Conservation (phyloP, 2,113 vertebrate genomes). For the Hydrochoerus hydrochaeris region DNA sequence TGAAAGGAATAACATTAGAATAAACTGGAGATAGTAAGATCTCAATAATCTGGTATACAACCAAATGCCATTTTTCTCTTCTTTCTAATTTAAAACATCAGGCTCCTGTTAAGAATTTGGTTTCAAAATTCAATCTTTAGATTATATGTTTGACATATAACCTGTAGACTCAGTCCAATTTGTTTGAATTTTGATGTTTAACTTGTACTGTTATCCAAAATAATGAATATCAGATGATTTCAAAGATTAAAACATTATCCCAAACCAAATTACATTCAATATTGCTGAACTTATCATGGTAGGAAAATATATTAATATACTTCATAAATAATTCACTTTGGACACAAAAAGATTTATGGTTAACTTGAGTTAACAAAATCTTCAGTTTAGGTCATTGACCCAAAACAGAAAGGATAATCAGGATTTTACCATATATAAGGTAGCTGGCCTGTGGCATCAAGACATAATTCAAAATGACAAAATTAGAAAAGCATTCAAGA, state of each 20-base stretch:
- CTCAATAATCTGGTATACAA: not conserved
- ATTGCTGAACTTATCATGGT: slow-evolving; percentile 22
- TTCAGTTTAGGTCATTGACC: not conserved
- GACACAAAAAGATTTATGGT: slow-evolving; percentile 22
- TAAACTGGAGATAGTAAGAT: slow-evolving; percentile 15
- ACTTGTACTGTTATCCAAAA: not conserved
- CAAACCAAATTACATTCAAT: slow-evolving; percentile 45
- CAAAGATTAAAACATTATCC: slow-evolving; percentile 29
- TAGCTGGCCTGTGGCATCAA: not conserved
- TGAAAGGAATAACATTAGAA: slow-evolving; percentile 13
- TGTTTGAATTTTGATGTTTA: slow-evolving; percentile 46
- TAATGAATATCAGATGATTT: slow-evolving; percentile 6
- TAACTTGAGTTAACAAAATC: slow-evolving; percentile 40
- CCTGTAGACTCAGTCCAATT: not conserved
- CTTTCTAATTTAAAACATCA: slow-evolving; percentile 21
- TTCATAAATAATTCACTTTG: slow-evolving; percentile 55
- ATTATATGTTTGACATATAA: not conserved
- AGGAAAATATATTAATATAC: slow-evolving; percentile 3
- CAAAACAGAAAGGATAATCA: not conserved
- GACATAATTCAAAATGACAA: slow-evolving; percentile 31
- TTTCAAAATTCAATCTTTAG: slow-evolving; percentile 35
- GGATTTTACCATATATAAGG: slow-evolving; percentile 32
- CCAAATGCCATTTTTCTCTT: slow-evolving; percentile 9
- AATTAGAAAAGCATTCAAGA: slow-evolving; percentile 34
- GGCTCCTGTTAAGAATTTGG: not conserved